A percentile compares a stretch with the other conserved stretches of the same genome.
Conservation (phyloP, 2,113 vertebrate species). For the Aplodontia rufa region DNA sequence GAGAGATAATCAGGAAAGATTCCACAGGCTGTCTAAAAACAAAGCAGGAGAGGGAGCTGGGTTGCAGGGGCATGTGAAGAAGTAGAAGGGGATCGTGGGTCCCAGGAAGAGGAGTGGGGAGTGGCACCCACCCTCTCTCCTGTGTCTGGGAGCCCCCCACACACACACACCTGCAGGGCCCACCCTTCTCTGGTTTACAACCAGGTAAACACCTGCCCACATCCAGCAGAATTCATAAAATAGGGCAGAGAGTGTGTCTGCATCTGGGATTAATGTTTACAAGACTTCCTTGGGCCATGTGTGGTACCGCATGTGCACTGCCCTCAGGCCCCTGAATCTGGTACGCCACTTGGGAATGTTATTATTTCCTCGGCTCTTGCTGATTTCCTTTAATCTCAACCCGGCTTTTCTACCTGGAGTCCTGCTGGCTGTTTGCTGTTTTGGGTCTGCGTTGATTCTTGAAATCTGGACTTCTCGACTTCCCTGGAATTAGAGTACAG, state of each 20-base stretch:
- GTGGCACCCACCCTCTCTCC: neutral
- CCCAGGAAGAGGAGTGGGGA: neutral
- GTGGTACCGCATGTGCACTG: neutral
- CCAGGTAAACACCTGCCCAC: constrained; percentile 37
- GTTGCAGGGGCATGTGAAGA: neutral
- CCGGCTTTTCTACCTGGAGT: neutral
- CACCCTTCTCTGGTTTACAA: neutral
- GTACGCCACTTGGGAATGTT: neutral
- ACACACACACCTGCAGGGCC: neutral
- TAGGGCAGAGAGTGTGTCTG: neutral
- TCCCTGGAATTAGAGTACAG: constrained; percentile 16
- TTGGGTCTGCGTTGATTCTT: constrained; percentile 41
- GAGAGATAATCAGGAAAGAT: neutral
- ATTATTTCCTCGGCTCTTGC: constrained; percentile 35
- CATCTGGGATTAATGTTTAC: neutral
- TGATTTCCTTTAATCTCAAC: constrained; percentile 31
- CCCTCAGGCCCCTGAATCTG: neutral
- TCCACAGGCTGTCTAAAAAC: neutral
- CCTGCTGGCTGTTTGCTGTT: constrained; percentile 25
- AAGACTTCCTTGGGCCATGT: neutral
- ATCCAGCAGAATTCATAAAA: constrained; percentile 33
- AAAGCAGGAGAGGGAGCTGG: neutral
- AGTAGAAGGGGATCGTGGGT: neutral
- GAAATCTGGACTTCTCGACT: neutral
- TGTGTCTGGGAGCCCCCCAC: neutral